A percentile compares a stretch with the other conserved stretches of the same genome.
Conservation (phyloP, 1,140 invertebrate species). For the Hyposmocoma kahamanoa region DNA sequence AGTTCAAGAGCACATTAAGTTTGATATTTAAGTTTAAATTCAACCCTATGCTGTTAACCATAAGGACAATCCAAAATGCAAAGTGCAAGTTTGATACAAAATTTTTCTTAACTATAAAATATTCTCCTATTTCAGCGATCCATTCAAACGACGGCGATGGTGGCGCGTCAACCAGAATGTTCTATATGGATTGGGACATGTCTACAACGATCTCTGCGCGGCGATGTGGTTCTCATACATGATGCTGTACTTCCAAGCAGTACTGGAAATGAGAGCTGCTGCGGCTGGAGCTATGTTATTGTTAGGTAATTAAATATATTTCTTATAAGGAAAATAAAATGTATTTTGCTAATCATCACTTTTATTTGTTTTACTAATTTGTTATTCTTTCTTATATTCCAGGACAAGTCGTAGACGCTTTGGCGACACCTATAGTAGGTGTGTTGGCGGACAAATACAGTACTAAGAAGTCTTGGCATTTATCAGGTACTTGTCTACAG, state of each 20-base stretch:
- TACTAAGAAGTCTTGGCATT: slow-evolving; percentile 89
- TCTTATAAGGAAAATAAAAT: too few species aligned
- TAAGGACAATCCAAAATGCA: too few species aligned
- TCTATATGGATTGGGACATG: slow-evolving; percentile 87
- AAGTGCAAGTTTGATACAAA: too few species aligned
- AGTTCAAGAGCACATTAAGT: too few species aligned
- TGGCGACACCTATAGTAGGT: slow-evolving; percentile 91
- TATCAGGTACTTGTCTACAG: slow-evolving; percentile 83
- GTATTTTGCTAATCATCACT: too few species aligned
- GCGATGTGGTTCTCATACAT: slow-evolving; percentile 97
- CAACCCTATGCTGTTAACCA: too few species aligned
- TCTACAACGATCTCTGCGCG: slow-evolving; percentile 93
- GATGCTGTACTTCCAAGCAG: slow-evolving; percentile 89
- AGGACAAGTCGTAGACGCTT: slow-evolving; percentile 90
- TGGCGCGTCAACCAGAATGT: slow-evolving; percentile 72
- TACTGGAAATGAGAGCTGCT: slow-evolving; percentile 80
- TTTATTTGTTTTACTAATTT: slow-evolving; percentile 11
- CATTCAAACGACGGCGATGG: slow-evolving; percentile 38
- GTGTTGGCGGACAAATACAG: slow-evolving; percentile 84
- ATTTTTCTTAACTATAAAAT: too few species aligned
- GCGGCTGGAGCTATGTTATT: slow-evolving; percentile 86
- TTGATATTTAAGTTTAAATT: too few species aligned
- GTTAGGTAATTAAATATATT: slow-evolving; percentile 81
- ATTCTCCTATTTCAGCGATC: too few species aligned
- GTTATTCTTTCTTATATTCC: slow-evolving; percentile 29